Base-by-base conservation (phyloP, 2,888 invertebrate species). In the Drosophila subquinaria region DNA sequence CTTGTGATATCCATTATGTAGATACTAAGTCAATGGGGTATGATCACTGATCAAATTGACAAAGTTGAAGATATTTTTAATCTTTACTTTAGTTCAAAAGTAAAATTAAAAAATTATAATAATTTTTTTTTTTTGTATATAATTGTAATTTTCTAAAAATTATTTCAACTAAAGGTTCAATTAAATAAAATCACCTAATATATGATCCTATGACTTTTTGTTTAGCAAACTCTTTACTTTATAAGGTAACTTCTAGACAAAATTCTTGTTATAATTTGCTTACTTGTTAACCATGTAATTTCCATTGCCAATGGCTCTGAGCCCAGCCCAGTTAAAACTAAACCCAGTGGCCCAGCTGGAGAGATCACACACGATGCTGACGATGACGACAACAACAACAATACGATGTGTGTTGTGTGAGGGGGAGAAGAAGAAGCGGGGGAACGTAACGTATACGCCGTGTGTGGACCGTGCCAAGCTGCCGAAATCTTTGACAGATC, bases 401-500 rank as follows among this genome's bases (percentile, higher is more conserved):
- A 27, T 5, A 5, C 27, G 27, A 27, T 27, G 5, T 57, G 38
- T 20, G 8, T 27, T 51, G 48, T n/a, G 38, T n/a, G 40, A 9
- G 30, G 35, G 42, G 9, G 59, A 42, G 27, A 5, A 27, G 30
- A 27, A 42, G 30, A n/a, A 13, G 59, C 11, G 36, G 13, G 45
- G 15, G n/a, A 1, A 57, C 38, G n/a, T 69, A 38, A 65, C 66
- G 73, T 56, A 76, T 76, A 57, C 72, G 72, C 63, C 5, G 27
- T 43, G 50, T 53, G 70, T 75, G 59, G 73, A 61, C 57, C 50
- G 65, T 59, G 76, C 56, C 56, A 52, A 74, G 67, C 70, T 78
- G 80, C 81, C 75, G 82, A 82, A 84, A 81, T 82, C 65, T 79
- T 83, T 76, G 83, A 85, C 85, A 80, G 85, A 84, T 83, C 85